Evolutionary conservation across 2,797 vertebrate genomes (phyloP), one percentile per base, ranked within the genome.

Genomic region (Heteromormyrus szaboi): DNA sequence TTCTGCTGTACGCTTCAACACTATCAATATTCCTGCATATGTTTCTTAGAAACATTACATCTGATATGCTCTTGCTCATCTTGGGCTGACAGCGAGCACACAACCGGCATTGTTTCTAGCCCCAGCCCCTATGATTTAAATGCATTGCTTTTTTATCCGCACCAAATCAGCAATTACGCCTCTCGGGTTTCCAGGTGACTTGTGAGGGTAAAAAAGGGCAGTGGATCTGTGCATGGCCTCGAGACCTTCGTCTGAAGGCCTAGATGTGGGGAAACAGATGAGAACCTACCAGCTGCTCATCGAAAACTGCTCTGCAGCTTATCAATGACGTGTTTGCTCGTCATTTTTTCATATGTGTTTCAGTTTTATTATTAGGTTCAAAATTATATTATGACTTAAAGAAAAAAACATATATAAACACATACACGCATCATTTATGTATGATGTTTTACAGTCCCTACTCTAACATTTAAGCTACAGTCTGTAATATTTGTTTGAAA

Each of bases 1-100:
- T 87, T 85, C 85, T 54, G 62, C 79, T 86, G 84, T 89, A 91
- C 88, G 87, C 81, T 90, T 89, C 87, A 79, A 83, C 91, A 87
- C 91, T 90, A 88, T 65, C 85, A 79, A 81, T 87, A 88, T 90
- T 85, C 72, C 81, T 50, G 88, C 88, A 90, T 90, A 91, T 51
- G 50, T 68, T 87, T 65, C 41, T 87, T 53, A 87, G 56, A 87
- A 87, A 87, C 86, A 87, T 59, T 87, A 87, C 25, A 87, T 87
- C 86, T 87, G 86, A 87, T 87, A 87, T 62, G 54, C 86, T 44
- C 56, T 87, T 87, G 33, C 86, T 87, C 86, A 62, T 37, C 86
- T 44, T 19, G 3, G 12, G 86, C 33, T 87, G 86, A 62, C 86
- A 44, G 33, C 62, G 54, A 87, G 54, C 86, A 87, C 14, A 46